Evolutionary conservation across 2,888 invertebrate species (phyloP).

Genomic region (Tricholauxania praeusta): DNA sequence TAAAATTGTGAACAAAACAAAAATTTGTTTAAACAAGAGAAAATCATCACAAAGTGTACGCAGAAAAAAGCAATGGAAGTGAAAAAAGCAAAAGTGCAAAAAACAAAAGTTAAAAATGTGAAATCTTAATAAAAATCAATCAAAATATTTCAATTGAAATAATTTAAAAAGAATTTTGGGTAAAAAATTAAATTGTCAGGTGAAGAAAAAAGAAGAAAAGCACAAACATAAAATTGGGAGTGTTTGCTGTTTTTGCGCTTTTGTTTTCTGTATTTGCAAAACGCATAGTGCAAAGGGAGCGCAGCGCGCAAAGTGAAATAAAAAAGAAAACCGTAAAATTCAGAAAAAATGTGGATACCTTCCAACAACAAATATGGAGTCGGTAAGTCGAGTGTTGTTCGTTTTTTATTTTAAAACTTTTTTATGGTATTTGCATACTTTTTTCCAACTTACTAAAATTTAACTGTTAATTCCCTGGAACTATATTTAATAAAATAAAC

Average conservation of each 20-base stretch:
- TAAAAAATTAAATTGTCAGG: too few relatives aligned
- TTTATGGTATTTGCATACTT: too few relatives aligned
- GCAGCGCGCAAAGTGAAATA: background rate
- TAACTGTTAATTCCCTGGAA: background rate
- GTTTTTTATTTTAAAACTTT: background rate
- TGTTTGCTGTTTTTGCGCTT: constrained; percentile 10
- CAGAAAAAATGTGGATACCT: constrained; percentile 66
- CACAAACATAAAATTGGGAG: constrained; percentile 3
- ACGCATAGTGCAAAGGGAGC: too few relatives aligned
- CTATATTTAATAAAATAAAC: too few relatives aligned
- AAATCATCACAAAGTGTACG: background rate
- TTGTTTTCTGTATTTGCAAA: constrained; percentile 10
- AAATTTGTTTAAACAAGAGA: background rate
- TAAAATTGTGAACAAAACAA: background rate
- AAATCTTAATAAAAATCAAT: too few relatives aligned
- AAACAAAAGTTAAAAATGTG: background rate
- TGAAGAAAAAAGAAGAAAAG: background rate
- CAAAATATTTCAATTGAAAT: too few relatives aligned
- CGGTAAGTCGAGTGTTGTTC: constrained; percentile 58
- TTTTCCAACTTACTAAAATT: constrained; percentile 23
- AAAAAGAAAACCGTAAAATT: constrained; percentile 35
- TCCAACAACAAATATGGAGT: constrained; percentile 68
- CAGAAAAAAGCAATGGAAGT: background rate
- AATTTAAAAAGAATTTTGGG: too few relatives aligned
- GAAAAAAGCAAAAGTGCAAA: background rate